phyloP scores from a whole-genome alignment of 2,113 vertebrate genomes.

The Callipepla squamata region DNA sequence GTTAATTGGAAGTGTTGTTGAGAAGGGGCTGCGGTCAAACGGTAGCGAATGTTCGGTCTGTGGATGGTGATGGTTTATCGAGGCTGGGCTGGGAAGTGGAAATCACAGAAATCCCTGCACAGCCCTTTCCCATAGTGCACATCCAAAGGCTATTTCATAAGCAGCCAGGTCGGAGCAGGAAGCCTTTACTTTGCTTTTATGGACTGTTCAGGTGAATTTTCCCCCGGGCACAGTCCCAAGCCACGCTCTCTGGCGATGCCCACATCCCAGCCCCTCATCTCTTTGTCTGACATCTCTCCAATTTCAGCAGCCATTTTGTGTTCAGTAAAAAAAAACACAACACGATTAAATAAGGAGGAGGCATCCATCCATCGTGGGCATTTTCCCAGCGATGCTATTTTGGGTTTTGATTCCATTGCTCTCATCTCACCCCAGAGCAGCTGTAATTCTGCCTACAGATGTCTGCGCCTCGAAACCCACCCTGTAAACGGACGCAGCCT shows the following conservation, averaged over 20 bases:
- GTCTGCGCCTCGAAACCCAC: neutral
- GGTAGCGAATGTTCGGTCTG: neutral
- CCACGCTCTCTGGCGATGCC: rapidly evolving
- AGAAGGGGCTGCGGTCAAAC: neutral
- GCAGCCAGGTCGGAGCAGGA: neutral
- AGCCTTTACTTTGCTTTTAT: neutral
- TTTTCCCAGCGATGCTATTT: neutral
- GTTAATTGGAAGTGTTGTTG: neutral
- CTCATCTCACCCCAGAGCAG: neutral
- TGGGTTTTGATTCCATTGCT: neutral
- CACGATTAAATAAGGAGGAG: neutral
- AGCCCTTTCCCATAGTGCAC: neutral
- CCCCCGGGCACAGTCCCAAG: neutral
- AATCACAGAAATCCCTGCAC: neutral
- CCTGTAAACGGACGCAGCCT: neutral
- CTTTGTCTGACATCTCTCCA: neutral
- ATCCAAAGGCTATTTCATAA: neutral
- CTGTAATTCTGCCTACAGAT: neutral
- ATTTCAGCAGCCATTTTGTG: conserved; percentile 58
- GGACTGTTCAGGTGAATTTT: neutral
- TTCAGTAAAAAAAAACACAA: neutral
- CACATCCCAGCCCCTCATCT: neutral
- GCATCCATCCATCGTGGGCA: rapidly evolving
- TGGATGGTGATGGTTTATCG: neutral
- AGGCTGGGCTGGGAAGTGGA: neutral